Evolutionary conservation across 2,797 vertebrate genomes (phyloP).

Genomic region (Helicolenus hilgendorfi): DNA sequence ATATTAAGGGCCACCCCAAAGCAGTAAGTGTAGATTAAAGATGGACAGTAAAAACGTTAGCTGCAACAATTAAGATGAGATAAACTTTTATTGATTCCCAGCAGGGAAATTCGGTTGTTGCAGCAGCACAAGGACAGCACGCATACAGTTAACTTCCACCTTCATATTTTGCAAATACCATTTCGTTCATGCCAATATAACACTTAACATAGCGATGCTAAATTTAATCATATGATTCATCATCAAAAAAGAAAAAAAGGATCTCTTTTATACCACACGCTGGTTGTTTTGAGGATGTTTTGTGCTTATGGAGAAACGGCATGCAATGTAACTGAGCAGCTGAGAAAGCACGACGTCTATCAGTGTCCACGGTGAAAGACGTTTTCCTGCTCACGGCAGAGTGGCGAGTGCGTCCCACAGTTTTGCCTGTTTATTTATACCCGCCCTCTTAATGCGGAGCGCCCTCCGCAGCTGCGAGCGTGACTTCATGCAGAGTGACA

Average conservation of each 20-base stretch:
- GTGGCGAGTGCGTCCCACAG: slow-evolving; percentile 19
- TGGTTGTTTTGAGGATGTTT: background rate
- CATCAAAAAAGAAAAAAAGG: background rate
- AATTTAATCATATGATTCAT: background rate
- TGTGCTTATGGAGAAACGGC: background rate
- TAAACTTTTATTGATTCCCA: background rate
- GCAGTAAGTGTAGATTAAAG: background rate
- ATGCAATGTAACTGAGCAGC: background rate
- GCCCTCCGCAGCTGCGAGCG: slow-evolving; percentile 42
- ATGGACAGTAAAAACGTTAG: background rate
- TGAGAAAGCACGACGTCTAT: background rate
- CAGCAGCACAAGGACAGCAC: background rate
- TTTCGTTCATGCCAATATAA: background rate
- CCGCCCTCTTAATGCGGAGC: slow-evolving; percentile 7
- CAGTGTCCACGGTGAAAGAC: slow-evolving; percentile 5
- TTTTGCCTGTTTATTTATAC: slow-evolving; percentile 59
- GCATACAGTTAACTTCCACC: background rate
- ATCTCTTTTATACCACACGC: background rate
- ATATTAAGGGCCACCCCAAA: background rate
- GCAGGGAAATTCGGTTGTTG: background rate
- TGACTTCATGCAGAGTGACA: slow-evolving; percentile 66
- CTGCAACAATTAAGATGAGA: background rate
- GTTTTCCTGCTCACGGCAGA: slow-evolving; percentile 28
- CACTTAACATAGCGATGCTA: background rate
- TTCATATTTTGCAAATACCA: background rate